phyloP scores from a whole-genome alignment of 2,888 invertebrate genomes.

The Caenorhabditis drosophilae region DNA sequence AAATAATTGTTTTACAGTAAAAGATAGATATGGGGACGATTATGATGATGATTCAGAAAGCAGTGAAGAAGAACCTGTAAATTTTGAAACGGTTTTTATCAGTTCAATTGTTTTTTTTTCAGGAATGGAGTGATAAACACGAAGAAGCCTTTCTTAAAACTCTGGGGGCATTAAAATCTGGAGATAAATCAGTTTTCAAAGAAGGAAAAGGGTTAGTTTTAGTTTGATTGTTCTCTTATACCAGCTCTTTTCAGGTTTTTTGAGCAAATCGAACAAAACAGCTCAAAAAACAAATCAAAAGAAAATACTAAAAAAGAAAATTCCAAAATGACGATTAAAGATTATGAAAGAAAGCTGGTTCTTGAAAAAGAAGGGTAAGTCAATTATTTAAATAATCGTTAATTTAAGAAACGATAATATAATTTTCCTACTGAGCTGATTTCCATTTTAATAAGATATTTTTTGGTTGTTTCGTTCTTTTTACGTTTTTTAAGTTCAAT shows the following conservation, averaged over 20 bases:
- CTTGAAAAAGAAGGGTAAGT: constrained; percentile 76
- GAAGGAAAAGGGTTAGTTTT: constrained; percentile 28
- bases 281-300: constrained; percentile 3
- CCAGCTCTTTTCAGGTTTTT: no score
- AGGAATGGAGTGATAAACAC: constrained; percentile 76
- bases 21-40: constrained; percentile 66
- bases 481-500: no score
- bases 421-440: no score
- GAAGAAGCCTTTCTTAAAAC: constrained; percentile 89
- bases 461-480: no score
- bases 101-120: no score
- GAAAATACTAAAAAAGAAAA: constrained; percentile 67
- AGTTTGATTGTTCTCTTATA: no score
- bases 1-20: constrained; percentile 42
- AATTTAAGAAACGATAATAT: no score
- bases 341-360: constrained; percentile 81
- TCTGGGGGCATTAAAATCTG: constrained; percentile 79
- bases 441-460: no score
- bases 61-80: constrained; percentile 71
- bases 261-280: no score
- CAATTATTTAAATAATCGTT: no score
- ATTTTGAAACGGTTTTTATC: constrained; percentile 1
- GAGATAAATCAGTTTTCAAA: constrained; percentile 16
- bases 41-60: constrained; percentile 70
- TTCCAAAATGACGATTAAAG: constrained; percentile 77